These are phyloP conservation scores for Phrynocephalus guinanensis DNA, from an alignment of 2,797 vertebrate genomes.

Conservation along the genomic window DNA sequence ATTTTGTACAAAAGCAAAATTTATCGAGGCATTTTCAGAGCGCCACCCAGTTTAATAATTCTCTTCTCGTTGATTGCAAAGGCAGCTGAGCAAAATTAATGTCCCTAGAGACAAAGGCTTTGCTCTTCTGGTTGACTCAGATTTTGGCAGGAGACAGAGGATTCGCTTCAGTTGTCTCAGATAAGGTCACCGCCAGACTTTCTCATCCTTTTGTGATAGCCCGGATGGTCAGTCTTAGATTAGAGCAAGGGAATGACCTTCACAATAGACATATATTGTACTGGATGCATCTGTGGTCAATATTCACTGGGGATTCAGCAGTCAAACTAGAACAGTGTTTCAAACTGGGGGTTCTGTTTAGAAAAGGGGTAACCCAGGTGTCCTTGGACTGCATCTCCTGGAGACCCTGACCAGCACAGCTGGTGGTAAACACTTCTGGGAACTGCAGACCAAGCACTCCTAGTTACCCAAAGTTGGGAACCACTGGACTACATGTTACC, in stretches of 20 bases:
- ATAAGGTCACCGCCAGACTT: conserved; percentile 7
- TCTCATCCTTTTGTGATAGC: conserved; percentile 22
- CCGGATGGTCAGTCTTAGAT: conserved; percentile 25
- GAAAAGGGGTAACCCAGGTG: not conserved
- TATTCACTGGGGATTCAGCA: not conserved
- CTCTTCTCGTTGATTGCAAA: not conserved
- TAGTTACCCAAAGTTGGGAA: no score
- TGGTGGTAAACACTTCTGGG: no score
- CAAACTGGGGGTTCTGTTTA: not conserved
- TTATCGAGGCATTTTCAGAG: not conserved
- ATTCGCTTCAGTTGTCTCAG: not conserved
- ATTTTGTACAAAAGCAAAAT: rapidly evolving
- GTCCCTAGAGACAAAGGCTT: not conserved
- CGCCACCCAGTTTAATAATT: rapidly evolving
- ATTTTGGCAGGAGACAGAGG: conserved; percentile 7
- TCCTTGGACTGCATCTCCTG: no score
- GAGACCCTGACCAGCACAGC: no score
- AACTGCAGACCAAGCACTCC: not conserved
- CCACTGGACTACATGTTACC: no score
- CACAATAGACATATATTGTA: conserved; percentile 5
- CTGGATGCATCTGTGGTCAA: not conserved
- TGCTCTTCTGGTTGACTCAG: not conserved
- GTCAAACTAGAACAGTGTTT: not conserved
- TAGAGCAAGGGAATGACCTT: conserved; percentile 3
- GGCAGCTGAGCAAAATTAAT: not conserved